These are phyloP conservation scores for Caenorhabditis macrosperma DNA, from an alignment of 2,888 invertebrate genomes.

Conservation along the genomic window DNA sequence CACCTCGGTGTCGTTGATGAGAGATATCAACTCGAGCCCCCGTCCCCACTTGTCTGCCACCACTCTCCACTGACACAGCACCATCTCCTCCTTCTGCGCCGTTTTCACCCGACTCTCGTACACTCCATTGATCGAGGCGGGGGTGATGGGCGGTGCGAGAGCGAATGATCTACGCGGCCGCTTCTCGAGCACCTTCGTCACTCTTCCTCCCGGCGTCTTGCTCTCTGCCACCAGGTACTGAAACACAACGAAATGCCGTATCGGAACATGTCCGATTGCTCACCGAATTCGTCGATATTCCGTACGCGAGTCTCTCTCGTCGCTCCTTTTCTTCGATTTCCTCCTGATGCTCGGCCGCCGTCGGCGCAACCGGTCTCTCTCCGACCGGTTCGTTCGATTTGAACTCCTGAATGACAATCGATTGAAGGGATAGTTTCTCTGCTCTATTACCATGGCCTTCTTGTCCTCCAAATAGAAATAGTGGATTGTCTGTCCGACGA, in stretches of 20 bases:
- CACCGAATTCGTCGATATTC: conserved; percentile 24
- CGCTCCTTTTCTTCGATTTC: conserved; percentile 26
- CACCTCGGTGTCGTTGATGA: conserved; percentile 36
- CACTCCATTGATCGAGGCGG: conserved; percentile 19
- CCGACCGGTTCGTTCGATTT: neutral
- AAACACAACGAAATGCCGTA: neutral
- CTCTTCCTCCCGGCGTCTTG: conserved; percentile 29
- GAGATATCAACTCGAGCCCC: conserved; percentile 23
- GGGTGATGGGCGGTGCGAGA: conserved; percentile 23
- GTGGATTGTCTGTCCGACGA: conserved; percentile 39
- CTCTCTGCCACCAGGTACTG: conserved; percentile 26
- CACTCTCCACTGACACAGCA: conserved; percentile 12
- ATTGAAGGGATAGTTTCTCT: no score
- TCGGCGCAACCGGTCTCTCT: neutral
- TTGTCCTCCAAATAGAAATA: conserved; percentile 37
- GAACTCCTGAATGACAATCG: no score
- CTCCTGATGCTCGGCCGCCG: neutral
- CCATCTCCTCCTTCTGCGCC: conserved; percentile 24
- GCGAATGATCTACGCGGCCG: neutral
- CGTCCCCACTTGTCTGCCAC: conserved; percentile 41
- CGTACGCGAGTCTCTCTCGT: conserved; percentile 28
- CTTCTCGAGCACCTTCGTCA: conserved; percentile 26
- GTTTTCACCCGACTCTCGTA: conserved; percentile 35
- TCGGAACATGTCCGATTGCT: neutral
- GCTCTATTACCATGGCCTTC: no score